Conservation (phyloP, 2,888 invertebrate species). For the Parelbella ahira region DNA sequence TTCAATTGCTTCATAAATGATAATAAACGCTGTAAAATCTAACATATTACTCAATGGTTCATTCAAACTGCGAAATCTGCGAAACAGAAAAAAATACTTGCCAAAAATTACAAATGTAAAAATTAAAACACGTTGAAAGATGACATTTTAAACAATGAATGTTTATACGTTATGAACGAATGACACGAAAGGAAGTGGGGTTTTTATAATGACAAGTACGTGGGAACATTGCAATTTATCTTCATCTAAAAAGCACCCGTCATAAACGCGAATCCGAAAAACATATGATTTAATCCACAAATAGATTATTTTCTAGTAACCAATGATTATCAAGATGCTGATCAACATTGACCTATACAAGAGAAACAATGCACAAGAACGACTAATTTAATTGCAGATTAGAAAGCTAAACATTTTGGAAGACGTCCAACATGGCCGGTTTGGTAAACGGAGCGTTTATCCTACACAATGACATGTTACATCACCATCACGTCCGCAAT, state of each 20-base stretch:
- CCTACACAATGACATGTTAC: constrained; percentile 29
- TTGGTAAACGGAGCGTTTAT: constrained; percentile 30
- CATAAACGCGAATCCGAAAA: no score
- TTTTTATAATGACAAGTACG: no score
- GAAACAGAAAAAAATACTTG: background rate
- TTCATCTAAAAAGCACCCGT: no score
- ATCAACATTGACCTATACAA: constrained; percentile 21
- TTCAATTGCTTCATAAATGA: no score
- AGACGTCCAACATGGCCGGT: constrained; percentile 27
- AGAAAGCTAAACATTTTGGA: constrained; percentile 29
- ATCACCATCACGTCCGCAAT: constrained; percentile 13
- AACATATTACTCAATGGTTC: constrained; percentile 1
- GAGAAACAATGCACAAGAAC: constrained; percentile 10
- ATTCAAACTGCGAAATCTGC: no score
- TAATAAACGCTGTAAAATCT: no score
- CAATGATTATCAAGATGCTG: constrained; percentile 1
- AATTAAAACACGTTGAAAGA: no score
- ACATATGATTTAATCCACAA: no score
- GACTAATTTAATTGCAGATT: constrained; percentile 18
- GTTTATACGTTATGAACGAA: no score
- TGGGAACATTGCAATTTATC: no score
- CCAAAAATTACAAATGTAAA: constrained; percentile 3
- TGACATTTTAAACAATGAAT: background rate
- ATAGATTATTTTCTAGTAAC: no score
- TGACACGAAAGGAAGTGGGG: no score